Evolutionary conservation across 2,797 vertebrate genomes (phyloP).

Genomic region (Erpetoichthys calabaricus): DNA sequence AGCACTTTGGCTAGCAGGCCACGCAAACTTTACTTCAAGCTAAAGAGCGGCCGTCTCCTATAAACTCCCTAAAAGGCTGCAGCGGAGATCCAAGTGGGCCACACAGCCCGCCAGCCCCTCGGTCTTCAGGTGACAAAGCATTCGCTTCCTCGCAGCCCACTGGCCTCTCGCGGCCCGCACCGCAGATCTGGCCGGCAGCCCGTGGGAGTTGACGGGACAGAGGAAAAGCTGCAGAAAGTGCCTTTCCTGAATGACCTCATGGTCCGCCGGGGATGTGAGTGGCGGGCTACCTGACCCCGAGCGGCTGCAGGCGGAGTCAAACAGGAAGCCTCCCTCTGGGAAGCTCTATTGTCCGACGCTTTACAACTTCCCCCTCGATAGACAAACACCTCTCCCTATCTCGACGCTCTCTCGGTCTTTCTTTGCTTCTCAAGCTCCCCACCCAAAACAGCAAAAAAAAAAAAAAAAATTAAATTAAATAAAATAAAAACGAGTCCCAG

Average conservation of each 20-base stretch:
- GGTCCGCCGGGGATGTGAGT: conserved; percentile 48
- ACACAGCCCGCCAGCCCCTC: no score
- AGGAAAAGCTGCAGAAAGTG: conserved; percentile 22
- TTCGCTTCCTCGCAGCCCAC: background rate
- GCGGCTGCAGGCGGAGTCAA: conserved; percentile 30
- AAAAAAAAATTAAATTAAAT: conserved; percentile 21
- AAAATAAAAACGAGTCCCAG: no score
- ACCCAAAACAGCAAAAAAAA: conserved; percentile 20
- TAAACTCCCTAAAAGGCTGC: background rate
- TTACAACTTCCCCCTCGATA: conserved; percentile 36
- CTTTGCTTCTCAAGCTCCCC: conserved; percentile 24
- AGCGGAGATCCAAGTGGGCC: no score
- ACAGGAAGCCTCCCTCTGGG: conserved; percentile 42
- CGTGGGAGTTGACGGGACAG: conserved; percentile 22
- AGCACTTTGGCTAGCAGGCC: no score
- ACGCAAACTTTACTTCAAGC: no score
- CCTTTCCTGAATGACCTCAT: conserved; percentile 51
- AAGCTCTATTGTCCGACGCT: conserved; percentile 35
- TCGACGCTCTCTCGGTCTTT: conserved; percentile 14
- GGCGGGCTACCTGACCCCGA: conserved; percentile 15
- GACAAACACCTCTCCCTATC: conserved; percentile 14
- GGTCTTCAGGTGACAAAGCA: conserved; percentile 16
- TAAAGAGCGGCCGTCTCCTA: background rate
- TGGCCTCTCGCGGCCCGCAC: background rate
- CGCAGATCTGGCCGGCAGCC: conserved; percentile 1